Evolutionary conservation across 1,140 invertebrate species (phyloP), one percentile per base, ranked within the genome.

Genomic region (Akabosia matsudoensis): DNA sequence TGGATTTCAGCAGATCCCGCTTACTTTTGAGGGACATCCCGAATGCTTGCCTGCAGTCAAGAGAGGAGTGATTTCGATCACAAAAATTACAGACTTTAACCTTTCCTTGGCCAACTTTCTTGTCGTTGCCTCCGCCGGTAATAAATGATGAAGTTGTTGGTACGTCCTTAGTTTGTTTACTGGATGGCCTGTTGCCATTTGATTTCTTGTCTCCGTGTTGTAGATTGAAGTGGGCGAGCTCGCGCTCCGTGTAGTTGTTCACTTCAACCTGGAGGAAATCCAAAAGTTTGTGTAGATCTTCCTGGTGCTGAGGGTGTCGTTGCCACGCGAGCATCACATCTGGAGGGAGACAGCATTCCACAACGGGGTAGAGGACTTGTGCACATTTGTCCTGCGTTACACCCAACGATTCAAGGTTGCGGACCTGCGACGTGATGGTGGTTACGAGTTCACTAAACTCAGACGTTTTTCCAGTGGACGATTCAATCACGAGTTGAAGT

Each of bases 321-420:
- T 84, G 80, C 84, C 83, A 84, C 0, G 80, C 77, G 22, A 79
- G 56, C n/a, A 84, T 26, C n/a, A 82, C 52, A 28, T 84, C 82
- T 28, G 82, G 79, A 28, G 82, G 83, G 10, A 85, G 26, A 14
- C 77, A 83, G 13, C 82, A 84, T 61, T 85, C 84, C 1, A 85
- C 82, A 1, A 85, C 70, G 0, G 83, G 84, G 70, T 82, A 84
- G 1, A 84, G 70, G 77, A 85, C 83, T 13, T 82, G 81, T 0
- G 84, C 81, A 77, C 81, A 85, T 71, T 83, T 84, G 33, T 84
- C 82, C 0, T 79, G 83, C 0, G 81, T 83, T n/a, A 85, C 83
- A 0, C 82, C 82, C 1, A 86, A 75, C 0, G 84, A 82, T 33
- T 85, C 82, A 1, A 85, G 75, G 0, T 83, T 82, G 10, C 82